phyloP scores from a whole-genome alignment of 1,140 invertebrate species.

The Aphelenchoides fujianensis region DNA sequence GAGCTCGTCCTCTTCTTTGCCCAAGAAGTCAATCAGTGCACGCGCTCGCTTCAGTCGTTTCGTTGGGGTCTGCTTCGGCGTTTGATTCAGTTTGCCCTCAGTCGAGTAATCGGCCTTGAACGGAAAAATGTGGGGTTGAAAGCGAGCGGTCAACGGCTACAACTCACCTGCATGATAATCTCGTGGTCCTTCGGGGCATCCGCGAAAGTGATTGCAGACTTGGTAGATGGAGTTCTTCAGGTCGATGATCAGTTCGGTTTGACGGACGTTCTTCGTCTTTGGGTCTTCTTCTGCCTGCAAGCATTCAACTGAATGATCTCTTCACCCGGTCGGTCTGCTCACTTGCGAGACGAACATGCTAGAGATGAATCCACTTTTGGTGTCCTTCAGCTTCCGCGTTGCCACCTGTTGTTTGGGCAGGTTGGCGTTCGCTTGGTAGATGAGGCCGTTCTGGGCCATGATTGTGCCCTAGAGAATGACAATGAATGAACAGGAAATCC shows the following conservation, averaged over 20 bases:
- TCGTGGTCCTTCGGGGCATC: conserved; percentile 44
- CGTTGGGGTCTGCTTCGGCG: conserved; percentile 79
- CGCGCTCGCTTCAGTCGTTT: conserved; percentile 82
- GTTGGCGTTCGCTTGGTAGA: conserved; percentile 69
- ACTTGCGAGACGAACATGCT: conserved; percentile 71
- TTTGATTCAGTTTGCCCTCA: conserved; percentile 18
- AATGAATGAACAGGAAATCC: no score
- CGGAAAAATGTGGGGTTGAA: conserved; percentile 17
- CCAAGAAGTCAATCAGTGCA: conserved; percentile 92
- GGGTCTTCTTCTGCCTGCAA: conserved; percentile 63
- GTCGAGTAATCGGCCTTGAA: conserved; percentile 36
- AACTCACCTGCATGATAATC: conserved; percentile 50
- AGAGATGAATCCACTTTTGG: conserved; percentile 85
- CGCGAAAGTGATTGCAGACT: conserved; percentile 82
- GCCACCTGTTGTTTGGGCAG: conserved; percentile 74
- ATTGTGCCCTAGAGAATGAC: conserved; percentile 78
- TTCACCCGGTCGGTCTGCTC: conserved; percentile 72
- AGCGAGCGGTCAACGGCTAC: conserved; percentile 6
- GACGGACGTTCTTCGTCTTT: conserved; percentile 92
- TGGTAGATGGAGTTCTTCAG: conserved; percentile 85
- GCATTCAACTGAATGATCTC: conserved; percentile 26
- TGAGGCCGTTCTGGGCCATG: conserved; percentile 84
- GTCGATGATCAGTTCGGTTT: conserved; percentile 83
- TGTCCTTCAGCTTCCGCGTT: conserved; percentile 76
- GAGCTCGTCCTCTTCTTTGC: conserved; percentile 95